These are phyloP conservation scores for Eristalinus aeneus DNA, from an alignment of 2,888 invertebrate genomes.

Conservation along the genomic window DNA sequence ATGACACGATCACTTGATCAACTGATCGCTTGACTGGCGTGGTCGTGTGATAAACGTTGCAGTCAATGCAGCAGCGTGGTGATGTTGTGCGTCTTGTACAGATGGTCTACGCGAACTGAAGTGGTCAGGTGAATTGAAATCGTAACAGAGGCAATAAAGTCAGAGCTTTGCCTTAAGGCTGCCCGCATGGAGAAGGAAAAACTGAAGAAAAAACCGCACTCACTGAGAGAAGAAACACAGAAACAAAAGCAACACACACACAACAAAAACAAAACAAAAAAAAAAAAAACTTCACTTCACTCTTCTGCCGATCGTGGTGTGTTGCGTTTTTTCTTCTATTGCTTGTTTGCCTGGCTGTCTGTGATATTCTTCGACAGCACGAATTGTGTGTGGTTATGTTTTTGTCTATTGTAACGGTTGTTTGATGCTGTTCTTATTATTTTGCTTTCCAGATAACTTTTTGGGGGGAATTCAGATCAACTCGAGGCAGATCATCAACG, in stretches of 20 bases:
- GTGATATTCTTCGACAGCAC: conserved; percentile 36
- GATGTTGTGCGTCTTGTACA: conserved; percentile 47
- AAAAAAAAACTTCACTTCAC: neutral
- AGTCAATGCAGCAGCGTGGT: conserved; percentile 33
- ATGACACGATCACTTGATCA: conserved; percentile 43
- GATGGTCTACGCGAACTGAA: conserved; percentile 68
- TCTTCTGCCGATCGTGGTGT: neutral
- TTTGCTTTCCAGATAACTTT: conserved; percentile 2
- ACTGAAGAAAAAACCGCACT: neutral
- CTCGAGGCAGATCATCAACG: conserved; percentile 16
- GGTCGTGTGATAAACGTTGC: conserved; percentile 36
- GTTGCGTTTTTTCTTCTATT: conserved; percentile 8
- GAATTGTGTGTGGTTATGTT: conserved; percentile 20
- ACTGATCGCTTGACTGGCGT: neutral
- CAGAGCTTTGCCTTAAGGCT: conserved; percentile 32
- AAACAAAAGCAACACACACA: neutral
- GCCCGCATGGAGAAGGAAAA: conserved; percentile 12
- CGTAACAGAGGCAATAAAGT: conserved; percentile 67
- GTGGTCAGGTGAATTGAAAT: conserved; percentile 65
- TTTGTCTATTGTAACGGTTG: conserved; percentile 60
- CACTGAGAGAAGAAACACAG: neutral
- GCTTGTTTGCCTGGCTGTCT: neutral
- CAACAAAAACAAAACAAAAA: neutral
- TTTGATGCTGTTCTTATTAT: conserved; percentile 53
- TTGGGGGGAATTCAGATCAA: neutral